phyloP scores from a whole-genome alignment of 2,113 vertebrate species.

The Psittacara wagleri region DNA sequence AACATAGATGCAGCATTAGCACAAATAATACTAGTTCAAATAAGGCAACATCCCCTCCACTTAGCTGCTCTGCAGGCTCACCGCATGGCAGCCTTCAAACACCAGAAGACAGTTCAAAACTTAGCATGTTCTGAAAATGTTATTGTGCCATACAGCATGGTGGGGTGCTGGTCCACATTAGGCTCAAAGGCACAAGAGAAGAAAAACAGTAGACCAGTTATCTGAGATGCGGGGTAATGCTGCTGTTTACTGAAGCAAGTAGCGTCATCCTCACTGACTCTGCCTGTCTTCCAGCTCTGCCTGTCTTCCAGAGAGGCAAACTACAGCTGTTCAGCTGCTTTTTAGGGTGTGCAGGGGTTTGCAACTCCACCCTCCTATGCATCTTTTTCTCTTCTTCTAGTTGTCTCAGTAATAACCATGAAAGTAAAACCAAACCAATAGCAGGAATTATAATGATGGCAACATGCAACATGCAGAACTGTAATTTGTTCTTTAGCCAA shows the following conservation, averaged over 20 bases:
- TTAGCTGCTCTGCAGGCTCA: background rate
- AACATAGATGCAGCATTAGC: background rate
- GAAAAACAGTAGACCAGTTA: background rate
- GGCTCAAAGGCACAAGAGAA: background rate
- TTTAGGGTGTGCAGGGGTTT: background rate
- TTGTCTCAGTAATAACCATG: background rate
- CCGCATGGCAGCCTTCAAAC: background rate
- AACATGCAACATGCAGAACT: background rate
- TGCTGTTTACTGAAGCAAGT: background rate
- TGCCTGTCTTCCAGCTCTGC: background rate
- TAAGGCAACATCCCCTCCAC: background rate
- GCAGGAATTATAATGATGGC: background rate
- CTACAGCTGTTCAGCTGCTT: background rate
- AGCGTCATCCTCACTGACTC: background rate
- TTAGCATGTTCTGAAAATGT: background rate
- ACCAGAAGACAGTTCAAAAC: background rate
- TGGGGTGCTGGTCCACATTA: background rate
- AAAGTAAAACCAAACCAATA: background rate
- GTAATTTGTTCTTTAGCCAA: background rate
- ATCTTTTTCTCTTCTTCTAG: background rate
- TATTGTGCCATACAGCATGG: background rate
- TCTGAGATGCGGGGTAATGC: background rate
- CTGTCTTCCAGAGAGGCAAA: background rate
- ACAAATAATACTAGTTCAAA: background rate
- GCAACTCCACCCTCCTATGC: background rate